These are phyloP conservation scores for Periparus ater DNA, from an alignment of 2,797 vertebrate species.

Conservation along the genomic window DNA sequence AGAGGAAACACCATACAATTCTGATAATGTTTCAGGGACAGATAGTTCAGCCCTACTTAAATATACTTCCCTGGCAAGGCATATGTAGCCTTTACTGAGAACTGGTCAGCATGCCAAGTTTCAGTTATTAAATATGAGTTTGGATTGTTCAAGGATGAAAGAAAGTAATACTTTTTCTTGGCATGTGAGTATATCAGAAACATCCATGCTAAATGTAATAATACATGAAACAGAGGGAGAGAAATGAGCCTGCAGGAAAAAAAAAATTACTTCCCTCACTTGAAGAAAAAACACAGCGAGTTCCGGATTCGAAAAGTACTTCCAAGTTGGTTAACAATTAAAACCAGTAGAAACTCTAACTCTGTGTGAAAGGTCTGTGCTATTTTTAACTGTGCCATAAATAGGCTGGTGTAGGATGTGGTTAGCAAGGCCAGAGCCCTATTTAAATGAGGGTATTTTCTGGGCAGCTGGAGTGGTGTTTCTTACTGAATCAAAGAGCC, in stretches of 20 bases:
- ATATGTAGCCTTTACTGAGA: background rate
- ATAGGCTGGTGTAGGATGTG: background rate
- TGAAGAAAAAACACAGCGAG: background rate
- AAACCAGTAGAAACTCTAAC: background rate
- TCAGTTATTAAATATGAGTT: constrained; percentile 12
- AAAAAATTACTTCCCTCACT: background rate
- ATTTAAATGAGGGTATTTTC: background rate
- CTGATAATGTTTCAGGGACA: background rate
- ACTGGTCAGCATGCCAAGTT: background rate
- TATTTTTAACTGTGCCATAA: constrained; percentile 1
- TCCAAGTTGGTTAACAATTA: constrained; percentile 8
- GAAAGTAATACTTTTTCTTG: constrained; percentile 26
- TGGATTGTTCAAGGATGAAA: constrained; percentile 1
- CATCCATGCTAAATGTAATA: constrained; percentile 53
- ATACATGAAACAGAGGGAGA: background rate
- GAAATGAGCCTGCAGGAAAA: background rate
- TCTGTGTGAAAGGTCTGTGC: background rate
- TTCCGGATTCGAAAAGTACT: background rate
- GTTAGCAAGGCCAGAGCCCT: background rate
- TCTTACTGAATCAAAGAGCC: background rate
- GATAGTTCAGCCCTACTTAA: background rate
- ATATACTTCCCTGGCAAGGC: background rate
- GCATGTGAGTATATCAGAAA: constrained; percentile 21
- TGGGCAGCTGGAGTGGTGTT: background rate
- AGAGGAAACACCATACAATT: background rate